Conservation (phyloP, 2,888 invertebrate species). For the Octonoba sinensis region DNA sequence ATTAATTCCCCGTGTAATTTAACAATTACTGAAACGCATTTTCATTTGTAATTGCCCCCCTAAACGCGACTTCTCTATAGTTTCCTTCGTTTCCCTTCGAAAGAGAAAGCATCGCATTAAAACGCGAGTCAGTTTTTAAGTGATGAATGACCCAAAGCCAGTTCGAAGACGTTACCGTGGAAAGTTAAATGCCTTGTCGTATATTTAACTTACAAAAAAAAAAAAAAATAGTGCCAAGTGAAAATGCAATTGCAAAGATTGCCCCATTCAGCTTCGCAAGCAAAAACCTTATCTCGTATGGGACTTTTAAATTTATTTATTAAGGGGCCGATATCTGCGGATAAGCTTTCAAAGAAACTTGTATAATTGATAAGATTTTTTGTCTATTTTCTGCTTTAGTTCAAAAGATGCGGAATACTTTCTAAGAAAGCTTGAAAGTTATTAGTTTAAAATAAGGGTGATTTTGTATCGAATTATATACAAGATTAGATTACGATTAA, state of each 20-base stretch:
- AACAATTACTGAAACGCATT: too few relatives aligned
- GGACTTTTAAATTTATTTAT: constrained; percentile 58
- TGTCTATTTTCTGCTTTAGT: too few relatives aligned
- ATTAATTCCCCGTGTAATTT: too few relatives aligned
- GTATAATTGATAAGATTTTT: constrained; percentile 46
- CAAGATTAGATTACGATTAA: too few relatives aligned
- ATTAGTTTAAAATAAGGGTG: too few relatives aligned
- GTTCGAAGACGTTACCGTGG: constrained; percentile 25
- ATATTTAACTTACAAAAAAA: constrained; percentile 39
- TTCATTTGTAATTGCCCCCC: too few relatives aligned
- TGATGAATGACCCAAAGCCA: constrained; percentile 41
- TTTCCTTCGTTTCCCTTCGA: constrained; percentile 23
- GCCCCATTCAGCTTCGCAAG: constrained; percentile 28
- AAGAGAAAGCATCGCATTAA: constrained; percentile 41
- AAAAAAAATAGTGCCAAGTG: constrained; percentile 33
- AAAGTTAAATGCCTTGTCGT: constrained; percentile 40
- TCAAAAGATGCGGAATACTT: too few relatives aligned
- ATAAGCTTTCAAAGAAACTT: constrained; percentile 25
- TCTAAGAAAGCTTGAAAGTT: too few relatives aligned
- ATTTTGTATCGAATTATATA: too few relatives aligned
- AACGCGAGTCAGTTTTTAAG: constrained; percentile 45
- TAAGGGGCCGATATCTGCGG: constrained; percentile 38
- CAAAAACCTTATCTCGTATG: constrained; percentile 47
- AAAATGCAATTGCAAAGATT: constrained; percentile 56
- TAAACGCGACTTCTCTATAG: not conserved